phyloP scores from a whole-genome alignment of 1,140 invertebrate species.

The Asbolus verrucosus region DNA sequence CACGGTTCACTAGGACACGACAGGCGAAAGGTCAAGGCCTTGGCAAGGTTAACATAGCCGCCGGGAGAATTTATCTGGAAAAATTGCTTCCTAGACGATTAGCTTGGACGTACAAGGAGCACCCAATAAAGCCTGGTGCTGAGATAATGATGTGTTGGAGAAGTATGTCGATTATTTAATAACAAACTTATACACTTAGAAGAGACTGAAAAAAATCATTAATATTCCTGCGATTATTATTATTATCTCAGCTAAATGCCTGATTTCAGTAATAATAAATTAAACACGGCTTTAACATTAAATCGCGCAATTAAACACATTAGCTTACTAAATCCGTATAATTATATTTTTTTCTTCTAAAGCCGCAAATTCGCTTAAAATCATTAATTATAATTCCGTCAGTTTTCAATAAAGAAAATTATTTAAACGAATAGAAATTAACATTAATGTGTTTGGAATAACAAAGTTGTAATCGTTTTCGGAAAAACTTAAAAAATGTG shows the following conservation, averaged over 20 bases:
- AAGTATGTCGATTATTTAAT: too few species aligned
- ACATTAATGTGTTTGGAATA: too few species aligned
- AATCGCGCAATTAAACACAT: too few species aligned
- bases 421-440: not conserved
- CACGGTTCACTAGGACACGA: conserved; percentile 55
- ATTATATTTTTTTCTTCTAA: too few species aligned
- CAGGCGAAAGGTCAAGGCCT: conserved; percentile 56
- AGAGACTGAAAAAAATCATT: conserved; percentile 6
- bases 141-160: not conserved
- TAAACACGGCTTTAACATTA: conserved; percentile 30
- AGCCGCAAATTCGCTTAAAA: not conserved
- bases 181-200: not conserved
- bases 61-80: not conserved
- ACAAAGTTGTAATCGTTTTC: too few species aligned
- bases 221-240: conserved; percentile 4
- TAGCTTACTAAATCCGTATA: too few species aligned
- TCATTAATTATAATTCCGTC: not conserved
- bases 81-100: conserved; percentile 35
- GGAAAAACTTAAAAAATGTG: too few species aligned
- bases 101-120: too few species aligned
- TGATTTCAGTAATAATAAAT: conserved; percentile 21
- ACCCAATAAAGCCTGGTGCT: not conserved
- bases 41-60: conserved; percentile 45
- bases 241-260: conserved; percentile 12
- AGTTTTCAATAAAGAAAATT: not conserved